A percentile compares a stretch with the other conserved stretches of the same genome.
Evolutionary conservation across 2,888 invertebrate species (phyloP).

Genomic region (Acleris cristana): DNA sequence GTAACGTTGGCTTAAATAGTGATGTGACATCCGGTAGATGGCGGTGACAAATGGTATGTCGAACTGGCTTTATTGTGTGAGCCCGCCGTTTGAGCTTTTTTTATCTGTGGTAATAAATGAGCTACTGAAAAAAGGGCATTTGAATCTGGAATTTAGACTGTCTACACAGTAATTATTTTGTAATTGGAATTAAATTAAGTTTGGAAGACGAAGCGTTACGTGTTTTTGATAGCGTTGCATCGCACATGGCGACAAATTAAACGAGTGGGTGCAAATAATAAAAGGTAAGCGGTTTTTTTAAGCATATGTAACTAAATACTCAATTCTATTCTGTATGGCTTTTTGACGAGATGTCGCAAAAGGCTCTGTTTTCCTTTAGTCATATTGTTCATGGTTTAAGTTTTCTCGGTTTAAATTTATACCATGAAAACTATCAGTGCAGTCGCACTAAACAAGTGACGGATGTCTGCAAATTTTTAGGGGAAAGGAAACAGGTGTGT

Average conservation of each 20-base stretch:
- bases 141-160: slow-evolving; percentile 16
- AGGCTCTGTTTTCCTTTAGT: too few species aligned
- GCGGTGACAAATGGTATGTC: slow-evolving; percentile 68
- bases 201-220: slow-evolving; percentile 8
- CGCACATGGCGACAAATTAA: slow-evolving; percentile 56
- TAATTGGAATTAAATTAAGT: slow-evolving; percentile 14
- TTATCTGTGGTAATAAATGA: slow-evolving; percentile 44
- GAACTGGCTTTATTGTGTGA: slow-evolving; percentile 44
- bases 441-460: too few species aligned
- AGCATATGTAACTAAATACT: too few species aligned
- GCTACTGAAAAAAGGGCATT: slow-evolving; percentile 46
- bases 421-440: too few species aligned
- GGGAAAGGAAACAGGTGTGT: too few species aligned
- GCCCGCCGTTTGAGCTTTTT: slow-evolving; percentile 49
- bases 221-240: slow-evolving; percentile 10
- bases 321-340: too few species aligned
- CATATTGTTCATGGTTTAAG: too few species aligned
- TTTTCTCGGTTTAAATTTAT: too few species aligned
- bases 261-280: slow-evolving; percentile 42
- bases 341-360: too few species aligned
- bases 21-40: slow-evolving; percentile 75
- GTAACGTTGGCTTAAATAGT: slow-evolving; percentile 54
- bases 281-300: slow-evolving; percentile 37
- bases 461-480: too few species aligned
- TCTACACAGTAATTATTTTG: slow-evolving; percentile 12